Conservation (phyloP, 2,888 invertebrate species). For the Scaptodrosophila latifasciaeformis region DNA sequence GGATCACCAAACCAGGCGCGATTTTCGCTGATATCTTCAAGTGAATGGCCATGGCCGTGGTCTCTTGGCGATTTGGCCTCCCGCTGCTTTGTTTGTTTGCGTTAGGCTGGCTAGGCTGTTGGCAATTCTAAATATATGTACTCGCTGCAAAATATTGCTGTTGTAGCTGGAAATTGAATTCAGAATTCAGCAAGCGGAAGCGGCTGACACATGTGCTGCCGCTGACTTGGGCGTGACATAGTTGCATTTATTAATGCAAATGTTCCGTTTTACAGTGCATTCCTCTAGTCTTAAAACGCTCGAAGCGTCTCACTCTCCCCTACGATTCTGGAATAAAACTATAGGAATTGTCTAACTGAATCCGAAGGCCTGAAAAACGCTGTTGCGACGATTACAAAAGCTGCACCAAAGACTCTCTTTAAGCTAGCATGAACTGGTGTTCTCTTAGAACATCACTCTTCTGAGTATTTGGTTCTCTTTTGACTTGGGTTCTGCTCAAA, state of each 20-base stretch:
- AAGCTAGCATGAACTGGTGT: neutral
- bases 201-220: constrained; percentile 50
- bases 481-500: too few species aligned
- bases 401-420: neutral
- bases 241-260: constrained; percentile 67
- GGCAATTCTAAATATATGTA: constrained; percentile 35
- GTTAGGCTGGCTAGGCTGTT: constrained; percentile 28
- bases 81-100: constrained; percentile 46
- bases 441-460: neutral
- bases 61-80: constrained; percentile 25
- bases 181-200: constrained; percentile 43
- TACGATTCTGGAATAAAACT: neutral
- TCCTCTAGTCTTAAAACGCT: constrained; percentile 44
- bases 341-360: neutral
- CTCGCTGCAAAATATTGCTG: constrained; percentile 6
- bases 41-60: constrained; percentile 42
- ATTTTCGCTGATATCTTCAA: constrained; percentile 26
- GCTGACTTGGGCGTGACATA: constrained; percentile 60
- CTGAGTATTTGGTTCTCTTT: too few species aligned
- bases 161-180: constrained; percentile 17
- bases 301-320: neutral
- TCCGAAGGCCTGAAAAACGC: neutral
- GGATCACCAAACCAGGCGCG: constrained; percentile 41
- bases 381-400: neutral
- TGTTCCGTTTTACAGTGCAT: constrained; percentile 41